Evolutionary conservation across 2,113 vertebrate species (phyloP), one percentile per base, ranked within the genome.

Genomic region (Leptobrachium ailaonicum): DNA sequence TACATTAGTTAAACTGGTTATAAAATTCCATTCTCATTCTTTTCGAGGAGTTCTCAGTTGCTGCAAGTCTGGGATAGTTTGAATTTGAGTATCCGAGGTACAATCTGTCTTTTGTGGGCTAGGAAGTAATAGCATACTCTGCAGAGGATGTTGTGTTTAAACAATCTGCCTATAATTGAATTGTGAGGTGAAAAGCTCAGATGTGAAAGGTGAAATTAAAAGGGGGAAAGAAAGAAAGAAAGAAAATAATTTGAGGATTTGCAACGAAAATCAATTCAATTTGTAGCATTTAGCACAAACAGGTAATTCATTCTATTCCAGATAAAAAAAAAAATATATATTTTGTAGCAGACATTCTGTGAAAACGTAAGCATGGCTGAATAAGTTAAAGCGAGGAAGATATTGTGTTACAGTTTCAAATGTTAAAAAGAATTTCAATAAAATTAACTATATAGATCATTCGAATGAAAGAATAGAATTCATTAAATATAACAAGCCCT

Each of bases 101-200:
- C 64, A 82, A 83, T 53, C 78, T 78, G 53, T 1, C 68, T 82
- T 82, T 83, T 86, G 82, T 83, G 45, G 43, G 68, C 45, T 53
- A 81, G 79, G 70, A 32, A 1, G 41, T 72, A 82, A 76, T 32
- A 60, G 73, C 71, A 80, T 12, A 66, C 50, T 2, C 58, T 20
- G 32, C 5, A 44, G 73, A 50, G 40, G 56, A 4, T 75, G 74
- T 69, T 5, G 10, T 69, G 20, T 60, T 60, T 5, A 73, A 82
- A 76, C 83, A 40, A 76, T 45, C 2, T n/a, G 2, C 3, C 73
- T 45, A 58, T 80, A 10, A 11, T 78, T 47, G 67, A 69, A 68
- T 73, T 43, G 71, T 32, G 71, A 80, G 71, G 78, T 74, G 78
- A 73, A 80, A 80, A 74, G 78, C 78, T 74, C 78, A 74, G 45